phyloP scores from a whole-genome alignment of 2,113 vertebrate genomes.

The Kobus ellipsiprymnus region DNA sequence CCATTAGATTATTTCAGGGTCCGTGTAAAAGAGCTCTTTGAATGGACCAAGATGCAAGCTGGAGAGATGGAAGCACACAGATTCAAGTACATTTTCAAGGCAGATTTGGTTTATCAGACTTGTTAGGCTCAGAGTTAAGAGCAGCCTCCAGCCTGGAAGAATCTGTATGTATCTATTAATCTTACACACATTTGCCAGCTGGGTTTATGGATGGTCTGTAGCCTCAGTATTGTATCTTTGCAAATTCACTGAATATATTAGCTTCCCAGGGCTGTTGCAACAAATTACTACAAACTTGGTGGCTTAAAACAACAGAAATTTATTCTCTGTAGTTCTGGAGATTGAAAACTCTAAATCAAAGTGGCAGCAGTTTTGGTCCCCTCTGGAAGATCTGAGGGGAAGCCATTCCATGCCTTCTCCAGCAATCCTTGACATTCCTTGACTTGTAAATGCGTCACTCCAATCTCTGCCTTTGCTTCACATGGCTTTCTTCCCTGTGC shows the following conservation, averaged over 20 bases:
- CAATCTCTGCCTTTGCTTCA: neutral
- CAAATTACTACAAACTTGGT: neutral
- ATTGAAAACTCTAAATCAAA: neutral
- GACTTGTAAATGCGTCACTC: neutral
- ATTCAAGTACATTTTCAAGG: neutral
- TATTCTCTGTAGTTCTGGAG: neutral
- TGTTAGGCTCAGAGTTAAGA: neutral
- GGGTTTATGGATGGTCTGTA: neutral
- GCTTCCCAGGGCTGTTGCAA: neutral
- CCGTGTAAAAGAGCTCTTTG: neutral
- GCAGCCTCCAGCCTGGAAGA: neutral
- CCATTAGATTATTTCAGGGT: neutral
- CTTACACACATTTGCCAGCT: neutral
- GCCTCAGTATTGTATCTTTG: neutral
- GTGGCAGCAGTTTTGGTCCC: neutral
- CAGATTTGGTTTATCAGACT: neutral
- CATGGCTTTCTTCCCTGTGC: neutral
- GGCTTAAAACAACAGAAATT: neutral
- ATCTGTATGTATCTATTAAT: neutral
- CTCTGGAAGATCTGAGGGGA: neutral
- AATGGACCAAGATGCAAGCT: neutral
- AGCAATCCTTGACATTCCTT: neutral
- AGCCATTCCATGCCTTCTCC: neutral
- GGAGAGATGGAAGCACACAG: neutral
- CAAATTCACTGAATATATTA: neutral